Percentiles rank a stretch among this genome's conserved stretches.
These are phyloP conservation scores for Hoplostethus mediterraneus DNA, from an alignment of 2,797 vertebrate species.

Conservation along the genomic window DNA sequence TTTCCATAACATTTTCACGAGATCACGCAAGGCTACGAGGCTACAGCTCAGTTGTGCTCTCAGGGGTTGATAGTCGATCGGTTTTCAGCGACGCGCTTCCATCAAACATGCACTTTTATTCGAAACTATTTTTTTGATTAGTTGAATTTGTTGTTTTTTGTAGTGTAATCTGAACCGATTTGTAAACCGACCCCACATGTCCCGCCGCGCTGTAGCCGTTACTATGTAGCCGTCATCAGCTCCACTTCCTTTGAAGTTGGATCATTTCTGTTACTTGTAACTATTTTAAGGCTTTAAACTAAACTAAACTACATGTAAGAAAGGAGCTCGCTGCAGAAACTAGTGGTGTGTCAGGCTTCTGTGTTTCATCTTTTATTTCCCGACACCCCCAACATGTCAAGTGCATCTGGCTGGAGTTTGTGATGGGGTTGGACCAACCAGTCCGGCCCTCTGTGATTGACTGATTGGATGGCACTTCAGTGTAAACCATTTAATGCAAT, in stretches of 20 bases:
- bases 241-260: conserved; percentile 21
- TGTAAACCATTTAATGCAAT: conserved; percentile 18
- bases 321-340: neutral
- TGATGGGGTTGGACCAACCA: conserved; percentile 19
- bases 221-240: conserved; percentile 14
- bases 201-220: conserved; percentile 34
- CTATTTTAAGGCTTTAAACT: neutral
- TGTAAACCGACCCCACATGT: conserved; percentile 26
- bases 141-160: conserved; percentile 15
- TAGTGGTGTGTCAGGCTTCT: neutral
- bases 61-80: neutral
- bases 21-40: neutral
- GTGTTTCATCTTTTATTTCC: conserved; percentile 7
- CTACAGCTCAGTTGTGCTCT: neutral
- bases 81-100: neutral
- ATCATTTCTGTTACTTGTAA: neutral
- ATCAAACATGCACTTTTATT: fast-evolving
- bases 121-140: neutral
- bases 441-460: conserved; percentile 6
- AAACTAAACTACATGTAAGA: neutral
- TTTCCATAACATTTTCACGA: conserved; percentile 17
- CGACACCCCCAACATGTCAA: conserved; percentile 15
- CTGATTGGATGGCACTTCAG: conserved; percentile 34
- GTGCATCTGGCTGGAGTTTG: conserved; percentile 41
- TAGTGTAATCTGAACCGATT: conserved; percentile 3